Evolutionary conservation across 2,888 invertebrate genomes (phyloP).

Genomic region (Cryptosula pallasiana): DNA sequence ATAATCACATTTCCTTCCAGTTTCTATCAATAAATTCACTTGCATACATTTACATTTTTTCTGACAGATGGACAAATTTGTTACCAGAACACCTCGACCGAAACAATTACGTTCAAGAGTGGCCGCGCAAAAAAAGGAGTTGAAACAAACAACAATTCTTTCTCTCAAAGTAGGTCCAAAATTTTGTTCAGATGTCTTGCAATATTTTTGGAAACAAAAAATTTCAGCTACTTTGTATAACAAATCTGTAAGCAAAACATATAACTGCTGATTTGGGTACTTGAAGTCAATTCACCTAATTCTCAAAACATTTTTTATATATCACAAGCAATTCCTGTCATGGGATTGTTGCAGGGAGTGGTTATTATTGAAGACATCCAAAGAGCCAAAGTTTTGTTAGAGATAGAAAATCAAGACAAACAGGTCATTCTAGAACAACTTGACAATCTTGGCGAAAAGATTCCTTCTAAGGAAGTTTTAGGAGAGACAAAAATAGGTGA

Average conservation of each 20-base stretch:
- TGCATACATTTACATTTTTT: neutral
- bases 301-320: no score
- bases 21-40: no score
- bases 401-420: constrained; percentile 34
- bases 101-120: constrained; percentile 24
- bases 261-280: no score
- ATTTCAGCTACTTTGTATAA: no score
- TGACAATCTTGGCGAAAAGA: constrained; percentile 38
- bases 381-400: constrained; percentile 37
- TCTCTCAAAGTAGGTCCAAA: constrained; percentile 1
- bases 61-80: constrained; percentile 33
- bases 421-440: constrained; percentile 35
- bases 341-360: constrained; percentile 36
- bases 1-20: neutral
- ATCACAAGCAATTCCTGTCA: no score
- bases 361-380: constrained; percentile 45
- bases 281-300: no score
- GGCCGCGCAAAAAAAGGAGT: neutral
- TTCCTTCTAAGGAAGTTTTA: constrained; percentile 41
- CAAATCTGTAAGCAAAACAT: no score
- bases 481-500: constrained; percentile 42
- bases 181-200: no score
- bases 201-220: no score
- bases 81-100: constrained; percentile 32
- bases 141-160: constrained; percentile 12